Evolutionary conservation across 2,113 vertebrate genomes (phyloP).

Genomic region (Cichladusa arquata): DNA sequence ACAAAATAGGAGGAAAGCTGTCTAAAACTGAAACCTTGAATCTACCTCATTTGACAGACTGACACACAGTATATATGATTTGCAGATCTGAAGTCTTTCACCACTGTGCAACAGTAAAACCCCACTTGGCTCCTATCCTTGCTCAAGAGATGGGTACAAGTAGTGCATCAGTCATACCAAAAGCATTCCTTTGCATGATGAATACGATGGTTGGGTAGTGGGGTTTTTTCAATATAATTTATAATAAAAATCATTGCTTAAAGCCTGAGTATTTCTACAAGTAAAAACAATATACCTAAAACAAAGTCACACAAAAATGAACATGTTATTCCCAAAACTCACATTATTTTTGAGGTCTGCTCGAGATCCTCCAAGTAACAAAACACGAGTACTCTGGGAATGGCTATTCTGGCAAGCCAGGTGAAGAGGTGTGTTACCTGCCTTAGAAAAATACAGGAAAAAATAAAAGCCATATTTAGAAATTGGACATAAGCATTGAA

Average conservation of each 20-base stretch:
- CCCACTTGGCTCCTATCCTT: background rate
- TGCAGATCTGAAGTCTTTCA: background rate
- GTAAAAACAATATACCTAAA: background rate
- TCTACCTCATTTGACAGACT: background rate
- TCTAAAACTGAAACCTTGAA: background rate
- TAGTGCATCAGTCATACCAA: background rate
- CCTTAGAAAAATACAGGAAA: conserved; percentile 77
- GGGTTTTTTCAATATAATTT: background rate
- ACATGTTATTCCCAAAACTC: conserved; percentile 46
- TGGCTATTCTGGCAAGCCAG: conserved; percentile 97
- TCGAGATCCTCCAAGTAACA: conserved; percentile 90
- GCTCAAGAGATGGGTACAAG: background rate
- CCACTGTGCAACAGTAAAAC: background rate
- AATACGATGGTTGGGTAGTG: background rate
- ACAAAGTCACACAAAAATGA: background rate
- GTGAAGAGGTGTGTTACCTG: conserved; percentile 92
- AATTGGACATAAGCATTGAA: background rate
- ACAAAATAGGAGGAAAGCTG: background rate
- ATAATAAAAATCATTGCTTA: background rate
- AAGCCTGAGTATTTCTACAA: background rate
- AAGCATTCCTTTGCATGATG: background rate
- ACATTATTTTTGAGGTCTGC: conserved; percentile 92
- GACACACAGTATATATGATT: background rate
- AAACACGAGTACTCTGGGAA: conserved; percentile 85
- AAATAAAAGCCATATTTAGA: conserved; percentile 24